These are phyloP conservation scores for Anas georgica DNA, from an alignment of 2,797 vertebrate species.

Conservation along the genomic window DNA sequence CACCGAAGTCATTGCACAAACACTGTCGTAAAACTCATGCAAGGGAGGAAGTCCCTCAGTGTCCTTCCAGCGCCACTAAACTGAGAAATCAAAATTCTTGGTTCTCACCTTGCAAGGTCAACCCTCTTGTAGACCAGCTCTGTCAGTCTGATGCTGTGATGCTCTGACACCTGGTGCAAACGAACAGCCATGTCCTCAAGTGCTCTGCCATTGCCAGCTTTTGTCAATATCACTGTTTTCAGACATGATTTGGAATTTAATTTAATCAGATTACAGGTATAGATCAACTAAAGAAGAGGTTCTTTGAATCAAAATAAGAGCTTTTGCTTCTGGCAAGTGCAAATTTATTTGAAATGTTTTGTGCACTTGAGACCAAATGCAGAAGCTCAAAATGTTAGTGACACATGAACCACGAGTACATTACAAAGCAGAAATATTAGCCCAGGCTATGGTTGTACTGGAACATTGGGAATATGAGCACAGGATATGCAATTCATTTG, in stretches of 20 bases:
- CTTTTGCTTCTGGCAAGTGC: background rate
- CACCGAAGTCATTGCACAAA: background rate
- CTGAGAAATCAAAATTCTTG: background rate
- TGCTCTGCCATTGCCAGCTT: background rate
- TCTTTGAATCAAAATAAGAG: background rate
- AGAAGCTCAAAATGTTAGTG: background rate
- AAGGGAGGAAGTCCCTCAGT: background rate
- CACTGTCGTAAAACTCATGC: fast-evolving
- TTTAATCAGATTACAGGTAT: background rate
- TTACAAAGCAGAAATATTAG: background rate
- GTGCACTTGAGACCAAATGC: background rate
- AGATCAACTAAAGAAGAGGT: background rate
- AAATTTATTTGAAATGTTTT: background rate
- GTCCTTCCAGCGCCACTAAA: background rate
- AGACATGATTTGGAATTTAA: background rate
- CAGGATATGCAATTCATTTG: background rate
- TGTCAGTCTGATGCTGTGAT: background rate
- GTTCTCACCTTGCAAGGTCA: background rate
- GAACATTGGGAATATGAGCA: fast-evolving
- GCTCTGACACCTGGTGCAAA: background rate
- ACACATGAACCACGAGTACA: background rate
- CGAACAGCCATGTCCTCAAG: background rate
- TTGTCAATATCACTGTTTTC: background rate
- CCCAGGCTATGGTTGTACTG: background rate
- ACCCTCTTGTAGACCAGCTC: background rate